Evolutionary conservation across 1,140 invertebrate species (phyloP), one percentile per base, ranked within the genome.

Genomic region (Trachymyrmex cornetzi): DNA sequence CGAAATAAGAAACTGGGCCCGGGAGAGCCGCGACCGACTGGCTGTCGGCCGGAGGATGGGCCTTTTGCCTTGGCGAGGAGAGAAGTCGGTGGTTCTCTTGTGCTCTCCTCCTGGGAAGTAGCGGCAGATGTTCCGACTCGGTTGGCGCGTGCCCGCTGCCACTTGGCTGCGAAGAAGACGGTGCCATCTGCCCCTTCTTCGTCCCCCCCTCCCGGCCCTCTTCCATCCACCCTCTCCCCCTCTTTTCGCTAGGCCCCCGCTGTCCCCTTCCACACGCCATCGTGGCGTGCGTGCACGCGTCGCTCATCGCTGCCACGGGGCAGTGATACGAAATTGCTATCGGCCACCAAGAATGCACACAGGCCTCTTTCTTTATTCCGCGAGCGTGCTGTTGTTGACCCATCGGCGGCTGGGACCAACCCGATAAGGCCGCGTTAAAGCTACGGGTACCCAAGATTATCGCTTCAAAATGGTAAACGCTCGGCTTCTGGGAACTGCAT

Each of bases 141-240:
- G 92, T 89, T 90, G 89, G 89, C 94, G 93, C 93, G 93, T 94
- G 94, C 94, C 94, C 93, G 93, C 94, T 94, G 95, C 94, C 94
- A 95, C 94, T 95, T 95, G 94, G 94, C 94, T 93, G 94, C 94
- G 93, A 94, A 92, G 92, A 94, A 93, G 92, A 93, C 93, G 93
- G 91, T 90, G 92, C 94, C 95, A 95, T 94, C 94, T 94, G 93
- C 93, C 91, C 92, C 93, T 89, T 91, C 89, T 89, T 89, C 87
- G 89, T 92, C 92, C 92, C 87, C 84, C 72, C 80, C 69, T 30
- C 34, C 53, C 85, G 1, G n/a, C 34, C 12, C 16, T 16, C 27
- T 19, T 44, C 34, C 63, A 12, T 30, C 12, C 22, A 5, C 19
- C 27, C 4, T 44, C 57, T 34, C 61, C 7, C 50, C 30, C 55